These are phyloP conservation scores for Incurvaria masculella DNA, from an alignment of 2,888 invertebrate genomes.

Conservation along the genomic window DNA sequence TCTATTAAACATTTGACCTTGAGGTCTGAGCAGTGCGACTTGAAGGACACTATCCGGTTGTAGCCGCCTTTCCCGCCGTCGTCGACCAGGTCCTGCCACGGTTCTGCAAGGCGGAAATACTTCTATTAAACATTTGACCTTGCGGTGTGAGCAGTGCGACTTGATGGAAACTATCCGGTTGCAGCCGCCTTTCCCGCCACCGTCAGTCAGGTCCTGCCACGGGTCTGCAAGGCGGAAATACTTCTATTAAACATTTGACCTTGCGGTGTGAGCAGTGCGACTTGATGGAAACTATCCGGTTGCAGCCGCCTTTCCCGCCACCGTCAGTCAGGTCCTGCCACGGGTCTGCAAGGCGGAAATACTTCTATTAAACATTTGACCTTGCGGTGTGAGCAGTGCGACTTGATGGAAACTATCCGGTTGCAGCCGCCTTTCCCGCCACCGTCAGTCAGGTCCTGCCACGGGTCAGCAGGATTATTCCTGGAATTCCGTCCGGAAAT, in stretches of 20 bases:
- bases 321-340: constrained; percentile 75
- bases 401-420: too few species aligned
- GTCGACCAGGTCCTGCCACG: constrained; percentile 73
- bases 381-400: too few species aligned
- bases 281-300: not conserved
- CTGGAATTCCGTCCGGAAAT: too few species aligned
- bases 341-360: constrained; percentile 65
- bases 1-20: too few species aligned
- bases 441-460: too few species aligned
- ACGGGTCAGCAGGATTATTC: too few species aligned
- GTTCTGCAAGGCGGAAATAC: constrained; percentile 49
- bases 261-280: not conserved
- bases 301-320: constrained; percentile 61
- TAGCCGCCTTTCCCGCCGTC: constrained; percentile 72
- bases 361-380: too few species aligned
- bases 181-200: constrained; percentile 71
- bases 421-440: too few species aligned
- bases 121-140: not conserved
- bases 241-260: too few species aligned
- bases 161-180: constrained; percentile 66
- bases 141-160: constrained; percentile 16
- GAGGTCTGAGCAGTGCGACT: constrained; percentile 65
- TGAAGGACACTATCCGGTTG: constrained; percentile 64
- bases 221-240: constrained; percentile 65
- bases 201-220: constrained; percentile 72